These are phyloP conservation scores for Hirtodrosophila trivittata DNA, from an alignment of 2,888 invertebrate genomes.

Conservation along the genomic window DNA sequence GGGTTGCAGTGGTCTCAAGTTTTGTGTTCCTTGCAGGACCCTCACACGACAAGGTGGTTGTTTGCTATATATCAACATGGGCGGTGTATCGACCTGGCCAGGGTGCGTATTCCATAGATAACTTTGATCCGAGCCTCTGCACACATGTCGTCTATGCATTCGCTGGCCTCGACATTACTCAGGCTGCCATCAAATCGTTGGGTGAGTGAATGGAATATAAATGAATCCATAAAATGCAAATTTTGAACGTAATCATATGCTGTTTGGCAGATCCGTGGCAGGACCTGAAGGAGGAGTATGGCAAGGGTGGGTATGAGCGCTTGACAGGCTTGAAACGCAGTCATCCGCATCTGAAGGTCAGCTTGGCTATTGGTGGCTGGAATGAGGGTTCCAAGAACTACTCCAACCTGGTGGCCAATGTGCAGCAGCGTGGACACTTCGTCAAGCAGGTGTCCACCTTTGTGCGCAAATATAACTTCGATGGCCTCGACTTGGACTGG, in stretches of 20 bases:
- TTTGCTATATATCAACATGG: slow-evolving; percentile 93
- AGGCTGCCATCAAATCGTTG: slow-evolving; percentile 88
- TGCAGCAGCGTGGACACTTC: slow-evolving; percentile 87
- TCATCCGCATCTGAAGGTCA: slow-evolving; percentile 89
- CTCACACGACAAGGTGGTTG: slow-evolving; percentile 89
- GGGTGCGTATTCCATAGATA: slow-evolving; percentile 87
- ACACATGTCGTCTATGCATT: slow-evolving; percentile 93
- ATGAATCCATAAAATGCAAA: slow-evolving; percentile 35
- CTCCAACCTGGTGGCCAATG: slow-evolving; percentile 86
- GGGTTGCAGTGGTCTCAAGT: no score
- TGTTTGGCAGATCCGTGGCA: slow-evolving; percentile 88
- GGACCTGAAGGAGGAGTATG: slow-evolving; percentile 90
- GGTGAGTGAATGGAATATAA: slow-evolving; percentile 85
- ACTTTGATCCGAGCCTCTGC: slow-evolving; percentile 90
- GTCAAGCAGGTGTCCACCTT: slow-evolving; percentile 89
- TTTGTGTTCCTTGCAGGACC: slow-evolving; percentile 87
- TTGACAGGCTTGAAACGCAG: slow-evolving; percentile 87
- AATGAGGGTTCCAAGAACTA: slow-evolving; percentile 90
- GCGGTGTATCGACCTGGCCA: slow-evolving; percentile 88
- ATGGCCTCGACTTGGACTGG: slow-evolving; percentile 87
- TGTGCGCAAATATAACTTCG: slow-evolving; percentile 84
- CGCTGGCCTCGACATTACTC: slow-evolving; percentile 89
- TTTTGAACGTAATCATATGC: slow-evolving; percentile 2
- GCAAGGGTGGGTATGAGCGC: slow-evolving; percentile 89
- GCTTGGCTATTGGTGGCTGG: slow-evolving; percentile 95